These are phyloP conservation scores for Perca fluviatilis DNA, from an alignment of 2,113 vertebrate species.

Conservation along the genomic window DNA sequence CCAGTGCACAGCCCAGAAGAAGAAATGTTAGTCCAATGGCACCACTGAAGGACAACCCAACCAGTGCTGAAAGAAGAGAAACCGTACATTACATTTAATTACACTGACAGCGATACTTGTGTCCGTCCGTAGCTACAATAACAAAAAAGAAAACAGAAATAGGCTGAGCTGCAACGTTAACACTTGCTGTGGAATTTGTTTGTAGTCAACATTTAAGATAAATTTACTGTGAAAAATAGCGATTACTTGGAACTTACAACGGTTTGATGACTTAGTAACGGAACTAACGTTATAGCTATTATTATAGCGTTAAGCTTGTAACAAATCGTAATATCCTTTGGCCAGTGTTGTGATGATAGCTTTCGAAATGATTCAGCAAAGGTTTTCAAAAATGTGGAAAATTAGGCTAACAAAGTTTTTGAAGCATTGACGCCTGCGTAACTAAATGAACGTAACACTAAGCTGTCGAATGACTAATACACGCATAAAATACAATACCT, in stretches of 20 bases:
- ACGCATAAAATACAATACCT: slow-evolving; percentile 65
- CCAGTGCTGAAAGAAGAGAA: slow-evolving; percentile 87
- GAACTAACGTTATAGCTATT: background rate
- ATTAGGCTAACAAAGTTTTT: slow-evolving; percentile 18
- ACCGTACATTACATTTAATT: background rate
- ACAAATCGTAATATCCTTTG: background rate
- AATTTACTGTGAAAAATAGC: background rate
- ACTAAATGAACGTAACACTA: background rate
- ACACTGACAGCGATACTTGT: background rate
- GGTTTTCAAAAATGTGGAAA: background rate
- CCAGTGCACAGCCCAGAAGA: slow-evolving; percentile 93
- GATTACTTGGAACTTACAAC: background rate
- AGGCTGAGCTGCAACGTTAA: background rate
- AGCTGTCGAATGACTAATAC: rapidly evolving
- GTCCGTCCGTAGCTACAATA: background rate
- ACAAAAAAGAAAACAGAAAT: background rate
- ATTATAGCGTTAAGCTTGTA: too few species aligned
- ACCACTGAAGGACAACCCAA: slow-evolving; percentile 94
- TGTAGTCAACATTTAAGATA: background rate
- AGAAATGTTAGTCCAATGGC: slow-evolving; percentile 96
- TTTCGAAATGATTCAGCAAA: slow-evolving; percentile 37
- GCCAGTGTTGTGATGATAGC: background rate
- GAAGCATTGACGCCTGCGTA: background rate
- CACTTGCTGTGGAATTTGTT: background rate
- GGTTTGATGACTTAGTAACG: background rate